Conservation (phyloP, 2,797 vertebrate genomes). For the Coluber constrictor region DNA sequence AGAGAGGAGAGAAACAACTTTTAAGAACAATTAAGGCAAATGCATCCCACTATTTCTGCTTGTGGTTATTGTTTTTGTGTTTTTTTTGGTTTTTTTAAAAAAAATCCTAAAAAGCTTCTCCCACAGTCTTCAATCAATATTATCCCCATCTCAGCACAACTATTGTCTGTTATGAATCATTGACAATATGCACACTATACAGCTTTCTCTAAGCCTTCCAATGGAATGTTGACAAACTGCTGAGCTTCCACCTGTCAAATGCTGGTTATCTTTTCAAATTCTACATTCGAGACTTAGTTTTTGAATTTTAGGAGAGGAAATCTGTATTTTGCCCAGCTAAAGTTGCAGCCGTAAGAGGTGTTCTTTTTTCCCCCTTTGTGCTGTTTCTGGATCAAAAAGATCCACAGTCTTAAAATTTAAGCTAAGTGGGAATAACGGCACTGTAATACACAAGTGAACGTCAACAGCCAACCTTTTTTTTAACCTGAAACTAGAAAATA, state of each 20-base stretch:
- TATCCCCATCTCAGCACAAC: conserved; percentile 58
- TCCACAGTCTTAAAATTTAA: not conserved
- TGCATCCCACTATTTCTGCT: conserved; percentile 49
- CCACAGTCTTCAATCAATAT: conserved; percentile 63
- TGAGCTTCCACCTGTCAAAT: conserved; percentile 42
- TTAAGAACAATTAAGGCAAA: conserved; percentile 58
- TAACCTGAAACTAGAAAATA: conserved; percentile 15
- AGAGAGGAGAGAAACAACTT: conserved; percentile 59
- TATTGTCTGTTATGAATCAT: conserved; percentile 60
- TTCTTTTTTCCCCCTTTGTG: not conserved
- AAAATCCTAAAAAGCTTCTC: conserved; percentile 54
- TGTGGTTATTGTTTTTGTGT: conserved; percentile 31
- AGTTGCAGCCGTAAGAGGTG: not conserved
- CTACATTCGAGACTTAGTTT: conserved; percentile 45
- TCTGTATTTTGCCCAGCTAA: conserved; percentile 10
- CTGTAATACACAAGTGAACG: conserved; percentile 11
- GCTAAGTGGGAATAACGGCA: not conserved
- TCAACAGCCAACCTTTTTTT: not conserved
- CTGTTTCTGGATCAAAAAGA: not conserved
- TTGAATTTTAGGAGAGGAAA: conserved; percentile 39
- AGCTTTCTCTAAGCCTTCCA: conserved; percentile 48
- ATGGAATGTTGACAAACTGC: conserved; percentile 14
- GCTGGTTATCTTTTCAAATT: conserved; percentile 54
- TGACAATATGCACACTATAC: conserved; percentile 50
- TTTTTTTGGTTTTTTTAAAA: not conserved